These are phyloP conservation scores for Erythrolamprus reginae DNA, from an alignment of 2,113 vertebrate genomes.

Conservation along the genomic window DNA sequence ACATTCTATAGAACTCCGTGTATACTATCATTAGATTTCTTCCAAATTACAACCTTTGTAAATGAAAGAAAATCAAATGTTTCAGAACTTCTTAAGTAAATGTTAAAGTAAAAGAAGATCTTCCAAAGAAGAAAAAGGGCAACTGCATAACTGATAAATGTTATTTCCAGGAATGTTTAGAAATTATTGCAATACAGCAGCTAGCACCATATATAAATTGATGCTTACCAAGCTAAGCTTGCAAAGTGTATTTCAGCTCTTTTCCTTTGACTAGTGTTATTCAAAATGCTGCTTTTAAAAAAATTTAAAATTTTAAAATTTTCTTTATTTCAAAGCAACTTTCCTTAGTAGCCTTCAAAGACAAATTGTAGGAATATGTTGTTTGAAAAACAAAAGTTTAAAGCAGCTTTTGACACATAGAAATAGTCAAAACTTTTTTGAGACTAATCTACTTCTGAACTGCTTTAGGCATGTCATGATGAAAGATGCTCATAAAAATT, in stretches of 20 bases:
- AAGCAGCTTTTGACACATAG: neutral
- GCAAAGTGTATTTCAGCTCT: neutral
- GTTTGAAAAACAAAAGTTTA: neutral
- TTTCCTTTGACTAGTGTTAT: neutral
- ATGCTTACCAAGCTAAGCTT: neutral
- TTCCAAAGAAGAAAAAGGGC: neutral
- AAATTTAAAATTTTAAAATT: too few relatives aligned
- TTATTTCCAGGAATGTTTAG: neutral
- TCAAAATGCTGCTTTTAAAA: neutral
- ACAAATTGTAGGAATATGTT: neutral
- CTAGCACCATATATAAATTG: neutral
- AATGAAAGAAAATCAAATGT: neutral
- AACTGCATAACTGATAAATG: neutral
- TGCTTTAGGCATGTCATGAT: neutral
- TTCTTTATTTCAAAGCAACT: neutral
- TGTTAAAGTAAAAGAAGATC: fast-evolving
- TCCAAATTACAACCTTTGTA: neutral
- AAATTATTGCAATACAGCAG: neutral
- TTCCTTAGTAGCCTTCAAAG: neutral
- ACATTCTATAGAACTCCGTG: neutral
- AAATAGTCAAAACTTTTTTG: neutral
- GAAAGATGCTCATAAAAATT: neutral
- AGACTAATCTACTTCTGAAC: neutral
- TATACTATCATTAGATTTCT: neutral
- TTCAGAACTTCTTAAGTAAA: neutral